Base-by-base conservation (phyloP, 2,113 vertebrate species). In the Otus sunia region DNA sequence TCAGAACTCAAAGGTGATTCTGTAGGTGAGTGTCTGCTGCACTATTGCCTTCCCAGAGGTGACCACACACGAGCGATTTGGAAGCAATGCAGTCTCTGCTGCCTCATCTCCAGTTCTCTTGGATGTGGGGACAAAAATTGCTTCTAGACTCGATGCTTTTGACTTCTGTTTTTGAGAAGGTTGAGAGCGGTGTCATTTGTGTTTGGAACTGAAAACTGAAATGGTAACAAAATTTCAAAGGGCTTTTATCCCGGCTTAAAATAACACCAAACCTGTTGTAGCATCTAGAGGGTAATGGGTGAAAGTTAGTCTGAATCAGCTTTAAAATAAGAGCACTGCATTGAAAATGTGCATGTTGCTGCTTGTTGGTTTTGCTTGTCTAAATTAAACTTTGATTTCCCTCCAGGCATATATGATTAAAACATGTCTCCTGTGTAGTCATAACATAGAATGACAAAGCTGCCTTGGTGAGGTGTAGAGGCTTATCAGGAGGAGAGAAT, bases 1-100 rank as follows among this genome's bases (percentile, higher is more conserved):
- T 32, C 45, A 8, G 66, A 12, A 11, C 17, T 12, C 8, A 19
- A 16, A 27, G 45, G 53, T 58, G 81, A 36, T 4, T 58, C 26
- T 23, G 52, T 32, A 13, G 45, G 22, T 6, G 27, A 36, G 63
- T 63, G 4, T 22, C 27, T 32, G 8, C 71, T 12, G 0, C 5
- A 0, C 34, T 17, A 1, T 37, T 80, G 37, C 52, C 81, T 41
- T 58, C 60, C 64, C 16, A 7, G 23, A 32, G 22, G 63, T 12
- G n/a, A 21, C 23, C 16, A 0, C 3, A 11, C 30, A 3, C 1
- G 4, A 8, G 37, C 9, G 27, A 2, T 12, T 17, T 16, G 47
- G 71, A 67, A 55, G 29, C 3, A 9, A 10, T 10, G 29, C 41
- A 9, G 27, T 5, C 53, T 17, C 49, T 68, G 58, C 27, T 72